Evolutionary conservation across 2,888 invertebrate genomes (phyloP), one percentile per base, ranked within the genome.

Genomic region (Tridacna gigas): DNA sequence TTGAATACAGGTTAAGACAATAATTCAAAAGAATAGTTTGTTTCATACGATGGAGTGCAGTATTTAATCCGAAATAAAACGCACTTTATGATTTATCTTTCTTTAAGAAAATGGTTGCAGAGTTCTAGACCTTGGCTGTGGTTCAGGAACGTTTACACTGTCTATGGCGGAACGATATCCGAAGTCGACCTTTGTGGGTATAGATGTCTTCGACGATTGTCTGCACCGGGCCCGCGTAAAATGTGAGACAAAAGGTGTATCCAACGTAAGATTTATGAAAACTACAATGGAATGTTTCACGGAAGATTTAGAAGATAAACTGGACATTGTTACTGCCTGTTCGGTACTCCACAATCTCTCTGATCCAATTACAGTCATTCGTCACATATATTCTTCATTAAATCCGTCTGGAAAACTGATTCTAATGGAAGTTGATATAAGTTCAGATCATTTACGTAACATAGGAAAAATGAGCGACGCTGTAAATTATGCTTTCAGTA

Each of bases 331-430:
- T n/a, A 79, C 81, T 37, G 61, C 77, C n/a, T 79, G 76, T 28
- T 79, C 81, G 37, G 76, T 76, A 13, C 60, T 86, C 3, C 86
- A 86, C 48, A 83, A 86, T 74, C 71, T 86, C n/a, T 81, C 86
- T 13, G 56, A 81, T 60, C 86, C 86, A 56, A 65, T 75, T 26
- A 74, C 71, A 77, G 83, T 81, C 26, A 25, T 86, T 2, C 48
- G 67, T 15, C 67, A 86, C 61, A 79, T 86, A 25, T 66, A 82
- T 37, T 67, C 48, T 22, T 61, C 77, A 7, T 56, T 86, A 20
- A 86, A 86, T 74, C 65, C 65, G n/a, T 80, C 69, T 63, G 86
- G 83, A 0, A 60, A 0, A 20, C 73, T 80, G 0, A 77, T 80
- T 71, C 18, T 83, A 2, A 48, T 86, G 45, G 86, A 86, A 22